phyloP scores from a whole-genome alignment of 2,888 invertebrate species.

The Perdita meconis region DNA sequence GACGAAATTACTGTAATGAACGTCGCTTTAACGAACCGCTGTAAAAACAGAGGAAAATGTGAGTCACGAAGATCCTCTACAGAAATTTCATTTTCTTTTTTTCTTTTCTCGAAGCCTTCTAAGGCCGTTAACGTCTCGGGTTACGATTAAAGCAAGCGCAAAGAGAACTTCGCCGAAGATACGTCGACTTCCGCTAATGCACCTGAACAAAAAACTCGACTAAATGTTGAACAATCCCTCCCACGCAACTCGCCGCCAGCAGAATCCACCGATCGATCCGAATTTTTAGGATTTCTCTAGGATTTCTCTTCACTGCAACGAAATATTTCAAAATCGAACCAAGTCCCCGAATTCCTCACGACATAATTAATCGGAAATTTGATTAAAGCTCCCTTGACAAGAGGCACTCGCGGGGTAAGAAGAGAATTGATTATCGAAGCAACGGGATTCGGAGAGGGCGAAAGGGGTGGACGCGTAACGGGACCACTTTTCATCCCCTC shows the following conservation, averaged over 20 bases:
- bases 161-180: background rate
- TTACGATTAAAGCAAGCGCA: conserved; percentile 9
- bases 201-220: background rate
- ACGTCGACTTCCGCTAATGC: background rate
- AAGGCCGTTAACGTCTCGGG: conserved; percentile 4
- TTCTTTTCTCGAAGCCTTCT: background rate
- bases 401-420: background rate
- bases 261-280: too few species aligned
- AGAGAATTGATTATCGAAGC: conserved; percentile 34
- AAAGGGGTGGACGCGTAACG: conserved; percentile 9
- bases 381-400: conserved; percentile 20
- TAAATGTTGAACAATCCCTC: background rate
- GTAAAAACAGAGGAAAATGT: conserved; percentile 5
- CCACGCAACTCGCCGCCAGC: too few species aligned
- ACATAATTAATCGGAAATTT: conserved; percentile 24
- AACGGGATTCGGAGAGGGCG: conserved; percentile 5
- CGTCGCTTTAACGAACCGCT: background rate
- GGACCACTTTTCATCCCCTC: background rate
- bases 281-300: too few species aligned
- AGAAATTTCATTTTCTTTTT: background rate
- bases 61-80: background rate
- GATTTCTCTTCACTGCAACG: too few species aligned
- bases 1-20: background rate
- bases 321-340: background rate
- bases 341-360: background rate